Evolutionary conservation across 2,888 invertebrate genomes (phyloP), one percentile per base, ranked within the genome.

Genomic region (Nineta flava): DNA sequence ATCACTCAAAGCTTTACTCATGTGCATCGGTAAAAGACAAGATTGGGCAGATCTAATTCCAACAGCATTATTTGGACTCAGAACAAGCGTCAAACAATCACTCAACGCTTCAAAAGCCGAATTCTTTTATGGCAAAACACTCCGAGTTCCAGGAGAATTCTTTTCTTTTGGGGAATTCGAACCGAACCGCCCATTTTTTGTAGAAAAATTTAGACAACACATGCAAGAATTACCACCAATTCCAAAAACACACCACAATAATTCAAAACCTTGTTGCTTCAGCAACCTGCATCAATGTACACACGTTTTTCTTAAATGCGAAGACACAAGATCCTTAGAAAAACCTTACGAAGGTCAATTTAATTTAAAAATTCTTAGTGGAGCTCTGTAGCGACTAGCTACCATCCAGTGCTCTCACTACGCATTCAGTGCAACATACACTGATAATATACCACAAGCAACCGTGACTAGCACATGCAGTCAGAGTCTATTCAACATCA

Each of bases 41-140:
- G 16, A 50, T 32, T 61, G 60, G 60, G 17, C 50, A 9, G 43
- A 50, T n/a, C 46, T 47, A 10, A 53, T 61, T 13, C 59, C 59
- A 1, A 42, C 50, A 16, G 53, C 59, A 7, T 48, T 61, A 3
- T 49, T 62, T 9, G 58, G 58, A 1, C 31, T 59, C n/a, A 51
- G 58, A 15, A 34, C 54, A 10, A 41, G 52, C 12, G 42, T 46
- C 17, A 53, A 53, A 15, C 52, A 52, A 16, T 52, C 56, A 43
- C 21, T 52, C 2, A 49, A 52, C 16, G 48, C 53, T 7, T 9
- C 32, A 32, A 7, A 7, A 32, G 32, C 32, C 7, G 32, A 32
- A 10, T n/a, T n/a, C n/a, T n/a, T n/a, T n/a, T n/a, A n/a, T 32
- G 32, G 32, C 32, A 10, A 32, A 32, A 32, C 32, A 32, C 7